Evolutionary conservation across 2,113 vertebrate species (phyloP).

Genomic region (Epinephelus cyanopodus): DNA sequence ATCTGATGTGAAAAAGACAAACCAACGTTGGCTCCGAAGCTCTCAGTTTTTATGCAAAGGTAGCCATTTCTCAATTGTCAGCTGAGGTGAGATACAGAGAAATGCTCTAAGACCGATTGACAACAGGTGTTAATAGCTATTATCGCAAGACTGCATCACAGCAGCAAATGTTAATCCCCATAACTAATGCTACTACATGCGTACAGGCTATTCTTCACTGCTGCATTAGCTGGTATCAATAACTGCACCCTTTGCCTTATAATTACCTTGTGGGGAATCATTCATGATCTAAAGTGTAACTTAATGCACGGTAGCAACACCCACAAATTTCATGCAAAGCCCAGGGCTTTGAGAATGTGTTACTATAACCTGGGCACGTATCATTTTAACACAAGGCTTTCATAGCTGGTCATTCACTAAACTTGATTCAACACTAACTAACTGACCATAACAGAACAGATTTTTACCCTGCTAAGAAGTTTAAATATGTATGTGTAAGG

Average conservation of each 20-base stretch:
- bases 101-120: conserved; percentile 21
- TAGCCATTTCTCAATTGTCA: conserved; percentile 4
- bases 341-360: background rate
- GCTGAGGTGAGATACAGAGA: conserved; percentile 17
- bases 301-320: conserved; percentile 31
- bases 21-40: background rate
- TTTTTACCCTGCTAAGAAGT: too few relatives aligned
- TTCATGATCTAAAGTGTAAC: conserved; percentile 50
- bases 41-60: background rate
- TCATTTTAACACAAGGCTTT: background rate
- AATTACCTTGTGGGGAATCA: conserved; percentile 42
- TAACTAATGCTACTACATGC: conserved; percentile 59
- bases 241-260: conserved; percentile 33
- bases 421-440: too few relatives aligned
- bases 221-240: conserved; percentile 60
- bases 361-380: background rate
- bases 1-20: background rate
- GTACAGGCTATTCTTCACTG: conserved; percentile 56
- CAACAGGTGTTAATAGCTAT: conserved; percentile 12
- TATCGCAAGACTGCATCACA: conserved; percentile 35
- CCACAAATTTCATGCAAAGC: background rate
- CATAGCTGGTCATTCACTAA: background rate
- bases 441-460: too few relatives aligned
- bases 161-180: conserved; percentile 59
- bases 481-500: too few relatives aligned